A percentile compares a stretch with the other conserved stretches of the same genome.
Evolutionary conservation across 2,113 vertebrate species (phyloP).

Genomic region (Corythornis cristatus): DNA sequence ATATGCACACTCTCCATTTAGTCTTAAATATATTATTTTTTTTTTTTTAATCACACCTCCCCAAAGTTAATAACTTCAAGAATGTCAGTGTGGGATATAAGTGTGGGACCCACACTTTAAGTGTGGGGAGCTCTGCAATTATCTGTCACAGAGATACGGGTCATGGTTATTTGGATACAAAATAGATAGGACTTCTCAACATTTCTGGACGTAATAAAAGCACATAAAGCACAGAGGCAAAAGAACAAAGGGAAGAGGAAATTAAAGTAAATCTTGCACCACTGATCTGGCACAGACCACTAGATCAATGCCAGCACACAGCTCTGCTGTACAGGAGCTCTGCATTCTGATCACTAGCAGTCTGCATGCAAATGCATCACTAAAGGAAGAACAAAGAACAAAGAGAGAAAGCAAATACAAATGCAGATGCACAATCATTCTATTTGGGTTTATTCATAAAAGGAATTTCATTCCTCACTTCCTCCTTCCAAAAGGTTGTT

Average conservation of each 20-base stretch:
- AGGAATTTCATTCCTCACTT: neutral
- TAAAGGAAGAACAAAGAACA: slow-evolving; percentile 54
- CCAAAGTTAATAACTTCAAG: neutral
- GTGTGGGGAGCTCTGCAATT: neutral
- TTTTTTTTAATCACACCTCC: neutral
- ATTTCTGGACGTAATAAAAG: slow-evolving; percentile 29
- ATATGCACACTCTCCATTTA: neutral
- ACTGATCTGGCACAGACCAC: slow-evolving; percentile 62
- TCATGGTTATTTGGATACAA: slow-evolving; percentile 4
- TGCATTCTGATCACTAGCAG: slow-evolving; percentile 53
- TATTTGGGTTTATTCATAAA: neutral
- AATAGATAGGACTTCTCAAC: neutral
- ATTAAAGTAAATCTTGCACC: slow-evolving; percentile 70
- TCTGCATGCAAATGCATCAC: slow-evolving; percentile 38
- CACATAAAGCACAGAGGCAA: slow-evolving; percentile 41
- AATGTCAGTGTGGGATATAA: neutral
- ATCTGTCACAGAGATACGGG: neutral
- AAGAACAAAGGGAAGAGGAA: slow-evolving; percentile 66
- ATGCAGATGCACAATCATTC: neutral
- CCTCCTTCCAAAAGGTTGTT: neutral
- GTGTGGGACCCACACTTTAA: neutral
- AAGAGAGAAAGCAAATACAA: slow-evolving; percentile 8
- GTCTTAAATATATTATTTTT: too few species aligned
- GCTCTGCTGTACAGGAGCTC: neutral
- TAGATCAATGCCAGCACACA: slow-evolving; percentile 64